Evolutionary conservation across 92 coral and sea anemone genomes (phyloP), one percentile per base, ranked within the genome.

Genomic region (Virgularia gustaviana): DNA sequence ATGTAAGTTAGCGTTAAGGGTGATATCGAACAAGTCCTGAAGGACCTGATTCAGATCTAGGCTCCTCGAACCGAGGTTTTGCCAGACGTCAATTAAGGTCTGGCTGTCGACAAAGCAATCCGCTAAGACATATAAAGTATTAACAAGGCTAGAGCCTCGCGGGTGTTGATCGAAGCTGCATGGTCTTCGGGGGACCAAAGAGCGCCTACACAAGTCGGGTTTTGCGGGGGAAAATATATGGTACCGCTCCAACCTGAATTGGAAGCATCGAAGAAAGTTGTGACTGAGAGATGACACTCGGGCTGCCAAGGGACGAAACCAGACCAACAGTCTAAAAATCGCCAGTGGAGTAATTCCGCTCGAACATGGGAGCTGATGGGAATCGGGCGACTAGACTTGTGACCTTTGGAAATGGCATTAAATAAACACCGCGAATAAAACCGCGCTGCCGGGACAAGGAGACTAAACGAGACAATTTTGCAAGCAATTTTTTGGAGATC

Each of bases 221-320:
- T 18, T 9, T 36, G 49, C 4, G n/a, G 34, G 12, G 84, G 80
- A 24, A 22, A 11, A 23, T 25, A 2, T 4, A 79, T 37, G 41
- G 29, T 8, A 33, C 86, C 88, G 13, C 88, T 77, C 84, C 88
- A 83, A 18, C 80, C 76, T 9, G 88, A 31, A 37, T 65, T 38
- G 25, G 83, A 78, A 11, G 88, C 88, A 29, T 83, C 84, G 5
- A 81, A 59, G 42, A 19, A 35, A 29, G 77, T 19, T 39, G 36
- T 2, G 4, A 82, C 38, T 15, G 34, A 33, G 23, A 60, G 33
- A 24, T 82, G 83, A 10, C 54, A 16, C 65, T 79, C 88, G 16
- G 65, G 36, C 19, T 25, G 58, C 88, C 88, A 83, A 6, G 88
- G 88, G n/a, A 83, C 34, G 18, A 3, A 33, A 9, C 88, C 83